Base-by-base conservation (phyloP, 2,888 invertebrate species). In the Drosophila paucipuncta region DNA sequence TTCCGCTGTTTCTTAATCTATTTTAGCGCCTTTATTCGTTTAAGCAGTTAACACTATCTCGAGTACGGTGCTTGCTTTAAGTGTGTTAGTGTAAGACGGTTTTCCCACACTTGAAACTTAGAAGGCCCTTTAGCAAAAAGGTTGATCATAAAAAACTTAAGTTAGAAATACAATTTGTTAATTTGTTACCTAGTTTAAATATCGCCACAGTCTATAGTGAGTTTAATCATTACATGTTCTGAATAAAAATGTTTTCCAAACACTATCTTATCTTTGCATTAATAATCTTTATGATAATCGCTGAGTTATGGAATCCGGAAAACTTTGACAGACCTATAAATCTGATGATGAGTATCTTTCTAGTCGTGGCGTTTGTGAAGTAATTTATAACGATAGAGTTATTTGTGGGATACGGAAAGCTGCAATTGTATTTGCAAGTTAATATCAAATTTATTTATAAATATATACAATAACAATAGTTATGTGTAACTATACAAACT, bases 391-490 rank as follows among this genome's bases (percentile, higher is more conserved):
- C 11, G 11, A 31, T 10, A 22, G 11, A 41, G 31, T 28, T 47
- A 25, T 25, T 47, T 16, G 9, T 58, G 31, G 16, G n/a, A 22
- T 31, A 31, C 11, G 4, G 11, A 16, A 22, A 41, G n/a, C 11
- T 58, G 31, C 16, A 22, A 4, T 43, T 58, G 22, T 43, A 43
- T 30, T 13, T 57, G 7, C n/a, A 57, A 52, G 22, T 35, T 30
- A 11, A n/a, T 70, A 59, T 70, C 16, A 41, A 58, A 76, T 73
- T 62, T 66, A 73, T 73, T 55, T 25, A 35, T 58, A 63, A 28
- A 50, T 33, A 43, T 11, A 43, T 50, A 43, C 54, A 62, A 55
- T 25, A 59, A 59, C 31, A 74, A 63, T 63, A 63, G 41, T 54
- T 33, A 33, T 9, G 28, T 31, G 33, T 49, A 33, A 47, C 30